phyloP scores from a whole-genome alignment of 2,113 vertebrate species.

The Callopanchax toddi region DNA sequence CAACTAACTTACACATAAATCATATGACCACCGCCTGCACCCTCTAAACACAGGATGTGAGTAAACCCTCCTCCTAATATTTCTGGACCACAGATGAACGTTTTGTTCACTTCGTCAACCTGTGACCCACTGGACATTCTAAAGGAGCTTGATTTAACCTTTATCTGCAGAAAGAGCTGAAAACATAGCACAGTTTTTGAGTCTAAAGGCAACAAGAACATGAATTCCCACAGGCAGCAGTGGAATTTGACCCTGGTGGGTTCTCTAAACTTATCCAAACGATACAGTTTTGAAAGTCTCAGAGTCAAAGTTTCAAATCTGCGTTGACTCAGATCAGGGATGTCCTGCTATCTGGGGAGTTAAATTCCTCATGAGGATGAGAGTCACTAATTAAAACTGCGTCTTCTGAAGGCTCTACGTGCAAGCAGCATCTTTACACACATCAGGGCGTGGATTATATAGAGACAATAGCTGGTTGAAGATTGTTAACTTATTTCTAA shows the following conservation, averaged over 20 bases:
- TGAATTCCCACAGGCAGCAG: conserved; percentile 1
- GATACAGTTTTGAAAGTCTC: conserved; percentile 13
- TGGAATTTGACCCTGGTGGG: not conserved
- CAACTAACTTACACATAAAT: conserved; percentile 31
- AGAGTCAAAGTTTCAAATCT: not conserved
- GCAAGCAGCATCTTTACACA: no score
- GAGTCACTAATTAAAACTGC: not conserved
- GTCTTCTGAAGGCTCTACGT: not conserved
- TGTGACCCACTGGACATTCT: conserved; percentile 21
- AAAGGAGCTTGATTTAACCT: conserved; percentile 29
- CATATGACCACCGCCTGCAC: conserved; percentile 24
- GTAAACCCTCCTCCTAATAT: conserved; percentile 36
- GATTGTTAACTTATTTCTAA: no score
- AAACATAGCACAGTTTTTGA: no score
- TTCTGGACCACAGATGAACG: conserved; percentile 19
- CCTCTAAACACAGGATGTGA: conserved; percentile 25
- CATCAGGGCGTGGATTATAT: no score
- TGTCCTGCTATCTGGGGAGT: conserved; percentile 17
- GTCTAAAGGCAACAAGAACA: no score
- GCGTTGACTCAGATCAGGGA: not conserved
- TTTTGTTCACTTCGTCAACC: conserved; percentile 48
- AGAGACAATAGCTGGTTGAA: no score
- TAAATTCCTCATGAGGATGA: conserved; percentile 10
- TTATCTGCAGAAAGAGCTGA: conserved; percentile 25
- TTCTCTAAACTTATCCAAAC: conserved; percentile 19